A percentile compares a stretch with the other conserved stretches of the same genome.
Evolutionary conservation across 2,113 vertebrate genomes (phyloP).

Genomic region (Lamprotornis superbus): DNA sequence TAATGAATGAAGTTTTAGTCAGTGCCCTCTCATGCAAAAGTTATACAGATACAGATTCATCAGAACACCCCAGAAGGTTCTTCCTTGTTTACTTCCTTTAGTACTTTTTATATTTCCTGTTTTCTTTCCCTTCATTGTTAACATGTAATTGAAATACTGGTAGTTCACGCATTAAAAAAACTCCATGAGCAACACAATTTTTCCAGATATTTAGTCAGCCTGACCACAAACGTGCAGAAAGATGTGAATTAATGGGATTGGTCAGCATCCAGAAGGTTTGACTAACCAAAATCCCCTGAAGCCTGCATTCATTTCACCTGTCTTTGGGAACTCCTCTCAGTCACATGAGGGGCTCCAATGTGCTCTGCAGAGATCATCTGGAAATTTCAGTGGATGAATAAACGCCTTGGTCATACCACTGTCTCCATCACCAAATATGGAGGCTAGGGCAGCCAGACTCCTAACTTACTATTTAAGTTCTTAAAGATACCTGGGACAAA

Average conservation of each 20-base stretch:
- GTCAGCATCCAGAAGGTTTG: neutral
- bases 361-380: neutral
- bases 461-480: neutral
- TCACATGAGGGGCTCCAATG: fast-evolving
- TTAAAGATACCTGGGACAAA: neutral
- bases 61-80: neutral
- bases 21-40: neutral
- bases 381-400: neutral
- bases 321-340: neutral
- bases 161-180: neutral
- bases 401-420: neutral
- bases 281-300: neutral
- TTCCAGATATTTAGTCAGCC: neutral
- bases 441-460: neutral
- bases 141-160: neutral
- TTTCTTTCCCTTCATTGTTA: neutral
- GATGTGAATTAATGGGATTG: neutral
- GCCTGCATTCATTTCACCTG: neutral
- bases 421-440: neutral
- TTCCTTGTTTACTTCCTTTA: neutral
- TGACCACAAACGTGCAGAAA: neutral
- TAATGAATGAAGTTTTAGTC: neutral
- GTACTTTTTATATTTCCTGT: neutral
- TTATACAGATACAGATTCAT: neutral
- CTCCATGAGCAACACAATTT: neutral